phyloP scores from a whole-genome alignment of 2,113 vertebrate species.

The Tragulus kanchil region DNA sequence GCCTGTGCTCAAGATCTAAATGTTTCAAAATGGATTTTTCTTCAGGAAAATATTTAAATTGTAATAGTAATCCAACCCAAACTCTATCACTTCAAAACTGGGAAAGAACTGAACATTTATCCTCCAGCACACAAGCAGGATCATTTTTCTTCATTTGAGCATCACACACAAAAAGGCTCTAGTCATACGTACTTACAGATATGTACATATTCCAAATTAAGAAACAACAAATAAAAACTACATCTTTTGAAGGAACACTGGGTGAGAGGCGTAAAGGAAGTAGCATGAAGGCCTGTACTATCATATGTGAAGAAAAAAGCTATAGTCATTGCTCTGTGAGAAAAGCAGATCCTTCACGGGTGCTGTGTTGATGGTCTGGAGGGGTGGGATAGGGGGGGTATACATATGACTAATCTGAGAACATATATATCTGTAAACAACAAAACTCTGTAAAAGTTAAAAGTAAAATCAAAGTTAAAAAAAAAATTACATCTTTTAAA shows the following conservation, averaged over 20 bases:
- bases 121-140: neutral
- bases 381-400: no score
- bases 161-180: neutral
- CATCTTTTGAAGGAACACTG: neutral
- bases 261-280: no score
- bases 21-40: neutral
- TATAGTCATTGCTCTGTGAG: no score
- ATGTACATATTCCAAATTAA: constrained; percentile 24
- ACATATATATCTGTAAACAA: no score
- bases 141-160: constrained; percentile 44
- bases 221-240: neutral
- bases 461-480: no score
- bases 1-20: neutral
- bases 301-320: no score
- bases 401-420: no score
- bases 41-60: constrained; percentile 43
- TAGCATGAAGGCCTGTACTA: no score
- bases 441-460: no score
- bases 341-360: no score
- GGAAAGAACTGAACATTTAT: neutral
- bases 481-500: neutral
- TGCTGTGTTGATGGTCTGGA: no score
- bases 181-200: neutral
- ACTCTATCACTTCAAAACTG: neutral
- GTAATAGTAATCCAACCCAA: neutral